Evolutionary conservation across 2,797 vertebrate genomes (phyloP), one percentile per base, ranked within the genome.

Genomic region (Salmo trutta): DNA sequence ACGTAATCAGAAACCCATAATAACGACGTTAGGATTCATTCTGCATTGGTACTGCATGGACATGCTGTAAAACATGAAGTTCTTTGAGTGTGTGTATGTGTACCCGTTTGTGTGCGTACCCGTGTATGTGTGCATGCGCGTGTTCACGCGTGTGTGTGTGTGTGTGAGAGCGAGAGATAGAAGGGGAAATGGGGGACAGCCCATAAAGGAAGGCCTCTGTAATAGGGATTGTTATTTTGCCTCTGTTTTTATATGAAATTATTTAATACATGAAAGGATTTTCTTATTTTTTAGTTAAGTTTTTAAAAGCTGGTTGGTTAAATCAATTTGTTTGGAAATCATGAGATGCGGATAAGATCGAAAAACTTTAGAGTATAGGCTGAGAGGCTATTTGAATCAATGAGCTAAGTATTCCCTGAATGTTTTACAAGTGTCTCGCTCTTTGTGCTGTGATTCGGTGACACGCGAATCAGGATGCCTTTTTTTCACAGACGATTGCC

Each of bases 41-140:
- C 75, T 79, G 83, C 86, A 88, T 90, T 85, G 88, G 88, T 92
- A 89, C 92, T 93, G 92, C 93, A 93, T 94, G 93, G 88, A 90
- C 82, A 81, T 85, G 77, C 81, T 87, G 83, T 88, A 75, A 77
- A 84, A 83, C 82, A 79, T 71, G 59, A 84, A 81, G 80, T 78
- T 83, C 84, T 84, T 83, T 71, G n/a, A 27, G 70, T 72, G 47
- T 31, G 14, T 77, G 29, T 82, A 73, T 71, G 77, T 73, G 81
- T 64, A 75, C 73, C 47, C 15, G 74, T 59, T 71, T 77, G 65
- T 67, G 81, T 80, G 54, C 52, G 17, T 67, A 72, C 79, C 47
- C 66, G 81, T 71, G 69, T 83, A 79, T 87, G 81, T 81, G 71
- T 82, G 71, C 68, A 21, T 70, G 68, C 47, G 36, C 29, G 71